Percentiles rank a stretch among this genome's conserved stretches.
These are phyloP conservation scores for Strix uralensis DNA, from an alignment of 2,113 vertebrate species.

Conservation along the genomic window DNA sequence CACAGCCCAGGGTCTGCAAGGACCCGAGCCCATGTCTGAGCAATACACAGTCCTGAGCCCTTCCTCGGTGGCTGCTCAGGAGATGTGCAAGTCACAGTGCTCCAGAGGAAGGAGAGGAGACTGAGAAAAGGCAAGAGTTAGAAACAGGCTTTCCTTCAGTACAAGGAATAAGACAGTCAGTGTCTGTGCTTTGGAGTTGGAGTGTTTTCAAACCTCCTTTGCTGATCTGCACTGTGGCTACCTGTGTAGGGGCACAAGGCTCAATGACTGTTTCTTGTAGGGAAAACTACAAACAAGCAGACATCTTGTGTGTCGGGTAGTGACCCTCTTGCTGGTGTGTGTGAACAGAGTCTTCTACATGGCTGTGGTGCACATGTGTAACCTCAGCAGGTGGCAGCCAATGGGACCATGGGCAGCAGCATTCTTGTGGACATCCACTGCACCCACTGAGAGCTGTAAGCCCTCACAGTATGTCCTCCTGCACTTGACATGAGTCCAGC, in stretches of 20 bases:
- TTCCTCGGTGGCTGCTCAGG: neutral
- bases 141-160: neutral
- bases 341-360: rapidly evolving
- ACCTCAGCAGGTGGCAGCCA: neutral
- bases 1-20: neutral
- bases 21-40: neutral
- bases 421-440: neutral
- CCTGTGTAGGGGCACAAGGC: neutral
- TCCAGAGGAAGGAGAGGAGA: neutral
- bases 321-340: neutral
- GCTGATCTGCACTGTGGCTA: neutral
- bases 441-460: neutral
- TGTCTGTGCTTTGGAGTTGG: neutral
- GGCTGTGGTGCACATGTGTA: rapidly evolving
- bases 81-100: neutral
- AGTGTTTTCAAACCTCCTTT: neutral
- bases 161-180: neutral
- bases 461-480: neutral
- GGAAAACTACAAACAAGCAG: neutral
- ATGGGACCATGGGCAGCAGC: neutral
- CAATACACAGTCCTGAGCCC: neutral
- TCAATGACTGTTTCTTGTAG: neutral
- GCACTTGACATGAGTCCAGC: rapidly evolving
- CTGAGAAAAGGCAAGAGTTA: neutral
- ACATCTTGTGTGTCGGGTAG: neutral